Percentiles rank a stretch among this genome's conserved stretches.
Evolutionary conservation across 2,113 vertebrate species (phyloP).

Genomic region (Prunella himalayana): DNA sequence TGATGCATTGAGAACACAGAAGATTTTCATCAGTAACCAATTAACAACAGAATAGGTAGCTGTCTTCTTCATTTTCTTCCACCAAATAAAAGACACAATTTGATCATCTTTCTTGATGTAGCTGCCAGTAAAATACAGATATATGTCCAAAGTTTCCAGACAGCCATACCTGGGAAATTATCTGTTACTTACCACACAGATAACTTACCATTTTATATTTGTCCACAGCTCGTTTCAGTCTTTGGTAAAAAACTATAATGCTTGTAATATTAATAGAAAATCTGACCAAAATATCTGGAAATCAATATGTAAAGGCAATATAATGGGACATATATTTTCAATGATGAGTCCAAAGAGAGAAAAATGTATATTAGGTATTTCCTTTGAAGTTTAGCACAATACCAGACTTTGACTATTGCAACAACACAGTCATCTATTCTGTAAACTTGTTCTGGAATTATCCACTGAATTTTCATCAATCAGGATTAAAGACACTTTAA

Average conservation of each 20-base stretch:
- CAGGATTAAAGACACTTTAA: not conserved
- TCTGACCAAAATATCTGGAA: not conserved
- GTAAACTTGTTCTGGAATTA: not conserved
- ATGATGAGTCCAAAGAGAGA: not conserved
- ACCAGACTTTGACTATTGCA: not conserved
- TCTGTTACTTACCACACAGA: not conserved
- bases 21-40: not conserved
- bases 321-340: not conserved
- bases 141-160: not conserved
- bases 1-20: not conserved
- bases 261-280: not conserved
- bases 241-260: not conserved
- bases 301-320: not conserved
- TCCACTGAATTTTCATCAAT: not conserved
- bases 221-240: not conserved
- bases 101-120: not conserved
- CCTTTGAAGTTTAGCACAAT: not conserved
- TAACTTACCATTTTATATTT: not conserved
- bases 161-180: not conserved
- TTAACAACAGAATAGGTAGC: not conserved
- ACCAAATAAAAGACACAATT: not conserved
- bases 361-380: not conserved
- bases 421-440: not conserved
- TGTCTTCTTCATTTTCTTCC: not conserved
- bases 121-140: not conserved